phyloP scores from a whole-genome alignment of 2,113 vertebrate genomes.

The Glaucomys volans region DNA sequence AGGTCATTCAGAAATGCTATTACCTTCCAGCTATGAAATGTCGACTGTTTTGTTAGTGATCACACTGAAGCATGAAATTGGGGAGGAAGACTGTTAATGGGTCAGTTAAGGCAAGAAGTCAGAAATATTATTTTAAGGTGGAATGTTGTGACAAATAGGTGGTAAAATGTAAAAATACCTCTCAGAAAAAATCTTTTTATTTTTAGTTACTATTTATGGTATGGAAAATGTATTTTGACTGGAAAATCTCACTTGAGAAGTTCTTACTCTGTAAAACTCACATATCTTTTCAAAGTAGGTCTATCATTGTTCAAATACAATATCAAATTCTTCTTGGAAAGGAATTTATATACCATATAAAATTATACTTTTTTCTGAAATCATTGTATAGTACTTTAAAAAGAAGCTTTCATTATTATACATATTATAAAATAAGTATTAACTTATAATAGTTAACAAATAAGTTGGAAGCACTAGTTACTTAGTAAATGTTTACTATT shows the following conservation, averaged over 20 bases:
- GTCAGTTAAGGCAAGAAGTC: slow-evolving; percentile 62
- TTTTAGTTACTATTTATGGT: slow-evolving; percentile 51
- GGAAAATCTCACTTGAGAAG: slow-evolving; percentile 62
- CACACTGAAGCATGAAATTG: slow-evolving; percentile 78
- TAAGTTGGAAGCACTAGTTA: background rate
- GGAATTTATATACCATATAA: background rate
- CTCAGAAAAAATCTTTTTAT: slow-evolving; percentile 63
- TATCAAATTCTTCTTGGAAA: slow-evolving; percentile 11
- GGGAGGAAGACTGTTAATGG: slow-evolving; percentile 63
- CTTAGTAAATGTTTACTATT: background rate
- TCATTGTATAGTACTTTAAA: slow-evolving; percentile 1
- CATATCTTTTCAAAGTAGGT: background rate
- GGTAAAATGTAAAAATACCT: slow-evolving; percentile 70
- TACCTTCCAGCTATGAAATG: slow-evolving; percentile 73
- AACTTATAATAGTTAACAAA: background rate
- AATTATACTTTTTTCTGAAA: slow-evolving; percentile 14
- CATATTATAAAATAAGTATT: background rate
- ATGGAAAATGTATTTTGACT: slow-evolving; percentile 47
- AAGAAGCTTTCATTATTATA: slow-evolving; percentile 13
- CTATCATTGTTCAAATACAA: background rate
- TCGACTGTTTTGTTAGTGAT: slow-evolving; percentile 72
- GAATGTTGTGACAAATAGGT: slow-evolving; percentile 70
- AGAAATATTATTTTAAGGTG: slow-evolving; percentile 74
- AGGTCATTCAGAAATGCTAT: slow-evolving; percentile 76
- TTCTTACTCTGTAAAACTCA: slow-evolving; percentile 37